A percentile compares a stretch with the other conserved stretches of the same genome.
Evolutionary conservation across 2,113 vertebrate species (phyloP).

Genomic region (Pongo pygmaeus): DNA sequence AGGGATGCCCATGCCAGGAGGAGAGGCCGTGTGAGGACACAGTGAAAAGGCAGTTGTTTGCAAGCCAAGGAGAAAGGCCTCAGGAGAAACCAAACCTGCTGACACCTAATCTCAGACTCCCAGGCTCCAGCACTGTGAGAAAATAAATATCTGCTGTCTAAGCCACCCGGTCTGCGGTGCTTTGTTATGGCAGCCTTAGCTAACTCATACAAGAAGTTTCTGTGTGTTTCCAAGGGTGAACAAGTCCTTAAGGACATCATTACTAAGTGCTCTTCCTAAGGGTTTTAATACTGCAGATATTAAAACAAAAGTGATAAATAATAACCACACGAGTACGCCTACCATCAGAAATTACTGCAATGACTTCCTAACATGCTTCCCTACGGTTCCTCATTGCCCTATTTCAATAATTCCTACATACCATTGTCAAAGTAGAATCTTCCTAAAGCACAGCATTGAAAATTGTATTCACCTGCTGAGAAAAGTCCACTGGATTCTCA

Average conservation of each 20-base stretch:
- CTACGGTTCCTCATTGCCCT: neutral
- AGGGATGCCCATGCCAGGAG: rapidly evolving
- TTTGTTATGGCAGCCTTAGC: neutral
- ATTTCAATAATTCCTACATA: neutral
- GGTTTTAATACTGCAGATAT: neutral
- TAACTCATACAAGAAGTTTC: neutral
- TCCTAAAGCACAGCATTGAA: neutral
- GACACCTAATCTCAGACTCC: neutral
- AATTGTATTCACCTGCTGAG: neutral
- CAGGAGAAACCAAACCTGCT: neutral
- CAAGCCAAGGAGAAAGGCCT: neutral
- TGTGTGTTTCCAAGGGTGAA: neutral
- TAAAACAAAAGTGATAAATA: neutral
- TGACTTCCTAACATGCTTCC: neutral
- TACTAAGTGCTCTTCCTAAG: neutral
- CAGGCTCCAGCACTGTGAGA: neutral
- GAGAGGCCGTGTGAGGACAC: neutral
- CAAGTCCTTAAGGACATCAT: neutral
- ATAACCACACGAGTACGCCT: neutral
- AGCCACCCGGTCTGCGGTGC: neutral
- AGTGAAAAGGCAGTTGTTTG: neutral
- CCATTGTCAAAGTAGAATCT: neutral
- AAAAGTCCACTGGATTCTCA: neutral
- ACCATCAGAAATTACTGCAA: neutral
- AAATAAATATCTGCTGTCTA: neutral